Conservation (phyloP, 2,797 vertebrate species). For the Varecia variegata region DNA sequence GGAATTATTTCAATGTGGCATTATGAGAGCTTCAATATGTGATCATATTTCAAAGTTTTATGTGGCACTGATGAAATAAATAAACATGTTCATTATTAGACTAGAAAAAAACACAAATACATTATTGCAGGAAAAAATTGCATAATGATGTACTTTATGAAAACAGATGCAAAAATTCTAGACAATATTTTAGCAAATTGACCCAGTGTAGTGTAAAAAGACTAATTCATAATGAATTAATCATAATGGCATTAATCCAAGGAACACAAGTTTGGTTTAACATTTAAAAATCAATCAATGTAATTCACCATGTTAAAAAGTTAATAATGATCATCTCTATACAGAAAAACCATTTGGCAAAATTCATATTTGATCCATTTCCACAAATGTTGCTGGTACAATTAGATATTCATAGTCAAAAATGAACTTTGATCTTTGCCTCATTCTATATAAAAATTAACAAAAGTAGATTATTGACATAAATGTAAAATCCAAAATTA, state of each 20-base stretch:
- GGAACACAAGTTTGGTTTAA: background rate
- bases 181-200: background rate
- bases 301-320: background rate
- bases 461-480: background rate
- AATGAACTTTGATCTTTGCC: background rate
- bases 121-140: background rate
- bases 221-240: background rate
- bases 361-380: background rate
- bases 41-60: slow-evolving; percentile 7
- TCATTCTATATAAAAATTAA: background rate
- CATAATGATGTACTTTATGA: background rate
- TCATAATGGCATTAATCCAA: background rate
- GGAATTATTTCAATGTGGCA: background rate
- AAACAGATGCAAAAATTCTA: background rate
- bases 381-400: background rate
- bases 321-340: background rate
- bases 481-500: background rate
- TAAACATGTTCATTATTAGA: background rate
- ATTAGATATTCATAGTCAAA: background rate
- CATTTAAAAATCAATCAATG: background rate
- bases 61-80: background rate
- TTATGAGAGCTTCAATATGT: background rate
- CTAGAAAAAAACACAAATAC: background rate
- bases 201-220: background rate
- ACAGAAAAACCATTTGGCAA: background rate